Evolutionary conservation across 2,888 invertebrate genomes (phyloP), one percentile per base, ranked within the genome.

Genomic region (Apeira syringaria): DNA sequence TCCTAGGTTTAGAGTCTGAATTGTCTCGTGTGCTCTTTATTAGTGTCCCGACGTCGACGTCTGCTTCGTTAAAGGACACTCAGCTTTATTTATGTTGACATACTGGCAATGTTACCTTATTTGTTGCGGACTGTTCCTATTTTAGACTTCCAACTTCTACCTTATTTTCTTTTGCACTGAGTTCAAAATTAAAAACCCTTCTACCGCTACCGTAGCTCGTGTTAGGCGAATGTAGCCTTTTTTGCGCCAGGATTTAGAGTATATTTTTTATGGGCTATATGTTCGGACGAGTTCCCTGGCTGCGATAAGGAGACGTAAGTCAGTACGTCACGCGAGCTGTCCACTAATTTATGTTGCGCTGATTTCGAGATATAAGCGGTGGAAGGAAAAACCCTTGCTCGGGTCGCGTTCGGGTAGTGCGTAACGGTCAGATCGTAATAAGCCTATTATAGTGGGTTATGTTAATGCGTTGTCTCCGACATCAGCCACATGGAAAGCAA

Each of bases 11-110:
- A 83, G 64, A 72, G 86, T 77, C 65, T 58, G 79, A 66, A 76
- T 70, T 75, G 64, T 66, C 64, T 59, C 61, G 65, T 53, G 53
- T 58, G 53, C 59, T 64, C 70, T 72, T 73, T 79, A 80, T 85
- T 81, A 82, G 80, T 77, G 78, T 76, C 74, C 70, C 77, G 72
- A 80, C 78, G 78, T 84, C 82, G 76, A 82, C 80, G 85, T 88
- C 84, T 80, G 80, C 80, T 85, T 84, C 83, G 87, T 85, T 88
- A 87, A 86, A 86, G 86, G 88, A 89, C 84, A 84, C 83, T 88
- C 85, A 74, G 82, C 87, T 86, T 87, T 89, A 89, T 88, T 86
- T 83, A 86, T 84, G 87, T 83, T 80, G 82, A 84, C 83, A 80
- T 84, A 88, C 82, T 76, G 81, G 79, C 79, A 85, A 80, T 77